Conservation (phyloP, 2,888 invertebrate genomes). For the Pyrrhia umbra region DNA sequence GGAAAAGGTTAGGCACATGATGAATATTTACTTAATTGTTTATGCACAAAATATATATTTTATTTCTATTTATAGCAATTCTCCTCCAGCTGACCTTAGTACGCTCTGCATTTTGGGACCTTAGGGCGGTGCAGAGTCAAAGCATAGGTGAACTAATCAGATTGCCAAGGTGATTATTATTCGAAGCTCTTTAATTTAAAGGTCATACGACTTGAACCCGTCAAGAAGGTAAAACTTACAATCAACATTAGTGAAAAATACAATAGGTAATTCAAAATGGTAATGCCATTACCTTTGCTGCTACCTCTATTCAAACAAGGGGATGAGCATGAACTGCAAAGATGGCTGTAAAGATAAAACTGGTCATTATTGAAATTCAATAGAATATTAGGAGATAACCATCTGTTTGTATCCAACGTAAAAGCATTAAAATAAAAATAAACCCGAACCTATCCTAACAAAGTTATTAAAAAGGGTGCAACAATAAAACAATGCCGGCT, state of each 20-base stretch:
- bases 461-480: conserved; percentile 38
- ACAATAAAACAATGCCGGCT: conserved; percentile 52
- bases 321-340: conserved; percentile 7
- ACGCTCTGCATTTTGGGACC: too few relatives aligned
- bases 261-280: conserved; percentile 5
- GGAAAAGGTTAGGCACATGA: too few relatives aligned
- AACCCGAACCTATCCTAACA: conserved; percentile 21
- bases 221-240: neutral
- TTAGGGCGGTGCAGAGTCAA: neutral
- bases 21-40: too few relatives aligned
- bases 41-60: too few relatives aligned
- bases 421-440: conserved; percentile 6
- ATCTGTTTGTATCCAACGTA: conserved; percentile 15
- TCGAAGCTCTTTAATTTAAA: neutral
- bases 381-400: conserved; percentile 32
- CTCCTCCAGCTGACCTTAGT: too few relatives aligned
- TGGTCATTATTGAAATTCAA: conserved; percentile 13
- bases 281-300: neutral
- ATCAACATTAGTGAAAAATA: neutral
- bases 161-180: neutral
- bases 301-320: neutral
- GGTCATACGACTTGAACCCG: neutral
- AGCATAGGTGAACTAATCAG: neutral
- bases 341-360: conserved; percentile 24
- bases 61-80: too few relatives aligned